Evolutionary conservation across 2,113 vertebrate genomes (phyloP).

Genomic region (Pangasianodon gigas): DNA sequence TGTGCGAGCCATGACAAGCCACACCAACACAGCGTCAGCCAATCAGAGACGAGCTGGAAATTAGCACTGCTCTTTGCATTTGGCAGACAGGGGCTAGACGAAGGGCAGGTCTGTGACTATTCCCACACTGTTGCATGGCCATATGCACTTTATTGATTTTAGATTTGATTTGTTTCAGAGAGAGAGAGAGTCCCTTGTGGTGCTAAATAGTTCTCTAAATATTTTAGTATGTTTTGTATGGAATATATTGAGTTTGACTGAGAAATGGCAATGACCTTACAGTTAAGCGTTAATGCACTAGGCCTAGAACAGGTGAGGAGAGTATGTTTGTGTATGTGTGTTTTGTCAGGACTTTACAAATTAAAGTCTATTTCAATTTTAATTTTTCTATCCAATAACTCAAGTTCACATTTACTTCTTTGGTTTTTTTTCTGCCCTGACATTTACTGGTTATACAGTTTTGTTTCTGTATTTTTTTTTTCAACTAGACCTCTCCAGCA

Average conservation of each 20-base stretch:
- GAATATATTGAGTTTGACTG: conserved; percentile 31
- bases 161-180: conserved; percentile 43
- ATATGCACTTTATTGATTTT: conserved; percentile 56
- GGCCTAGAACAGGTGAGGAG: not conserved
- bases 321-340: conserved; percentile 15
- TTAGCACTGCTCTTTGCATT: conserved; percentile 91
- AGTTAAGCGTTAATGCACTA: conserved; percentile 11
- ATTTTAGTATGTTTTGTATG: conserved; percentile 49
- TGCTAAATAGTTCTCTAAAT: conserved; percentile 49
- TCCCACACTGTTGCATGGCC: conserved; percentile 54
- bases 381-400: conserved; percentile 21
- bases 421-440: not conserved
- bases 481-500: too few relatives aligned
- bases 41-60: conserved; percentile 93
- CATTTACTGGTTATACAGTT: not conserved
- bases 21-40: conserved; percentile 86
- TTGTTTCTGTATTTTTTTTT: not conserved
- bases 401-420: not conserved
- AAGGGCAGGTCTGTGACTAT: conserved; percentile 81
- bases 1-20: conserved; percentile 86
- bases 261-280: conserved; percentile 34
- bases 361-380: conserved; percentile 23
- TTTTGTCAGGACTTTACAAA: conserved; percentile 1
- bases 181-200: conserved; percentile 1
- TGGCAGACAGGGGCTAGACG: conserved; percentile 74